phyloP scores from a whole-genome alignment of 2,113 vertebrate genomes.

The Tursiops truncatus region DNA sequence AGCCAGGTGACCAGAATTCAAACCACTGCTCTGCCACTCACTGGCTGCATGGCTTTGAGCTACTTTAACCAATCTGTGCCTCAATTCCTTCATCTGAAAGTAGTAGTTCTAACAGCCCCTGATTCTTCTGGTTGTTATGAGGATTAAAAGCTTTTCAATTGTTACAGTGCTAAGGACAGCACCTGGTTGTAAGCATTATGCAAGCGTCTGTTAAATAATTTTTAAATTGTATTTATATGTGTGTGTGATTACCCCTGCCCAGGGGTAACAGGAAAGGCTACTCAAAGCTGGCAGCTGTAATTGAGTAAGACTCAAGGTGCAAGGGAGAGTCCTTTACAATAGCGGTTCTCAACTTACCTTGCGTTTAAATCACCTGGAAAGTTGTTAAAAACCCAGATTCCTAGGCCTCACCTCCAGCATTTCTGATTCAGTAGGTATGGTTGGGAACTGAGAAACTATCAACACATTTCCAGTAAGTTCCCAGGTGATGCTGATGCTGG shows the following conservation, averaged over 20 bases:
- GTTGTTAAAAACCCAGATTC: not conserved
- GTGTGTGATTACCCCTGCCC: not conserved
- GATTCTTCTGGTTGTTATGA: not conserved
- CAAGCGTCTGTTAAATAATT: not conserved
- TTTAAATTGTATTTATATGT: not conserved
- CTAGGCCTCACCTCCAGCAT: not conserved
- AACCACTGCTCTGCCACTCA: not conserved
- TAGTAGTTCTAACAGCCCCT: not conserved
- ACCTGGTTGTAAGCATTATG: not conserved
- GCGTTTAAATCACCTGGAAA: not conserved
- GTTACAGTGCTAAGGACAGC: not conserved
- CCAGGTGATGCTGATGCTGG: not conserved
- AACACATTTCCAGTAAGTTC: not conserved
- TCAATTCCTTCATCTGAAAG: not conserved
- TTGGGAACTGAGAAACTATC: not conserved
- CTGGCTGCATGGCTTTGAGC: rapidly evolving
- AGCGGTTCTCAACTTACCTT: not conserved
- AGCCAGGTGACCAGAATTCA: not conserved
- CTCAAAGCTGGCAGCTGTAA: not conserved
- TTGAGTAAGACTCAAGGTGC: not conserved
- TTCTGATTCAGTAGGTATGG: not conserved
- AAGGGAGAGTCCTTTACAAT: not conserved
- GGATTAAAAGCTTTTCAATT: not conserved
- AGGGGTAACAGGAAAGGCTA: not conserved
- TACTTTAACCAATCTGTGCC: not conserved